A percentile compares a stretch with the other conserved stretches of the same genome.
Conservation (phyloP, 1,140 invertebrate genomes). For the Neodiprion fabricii region DNA sequence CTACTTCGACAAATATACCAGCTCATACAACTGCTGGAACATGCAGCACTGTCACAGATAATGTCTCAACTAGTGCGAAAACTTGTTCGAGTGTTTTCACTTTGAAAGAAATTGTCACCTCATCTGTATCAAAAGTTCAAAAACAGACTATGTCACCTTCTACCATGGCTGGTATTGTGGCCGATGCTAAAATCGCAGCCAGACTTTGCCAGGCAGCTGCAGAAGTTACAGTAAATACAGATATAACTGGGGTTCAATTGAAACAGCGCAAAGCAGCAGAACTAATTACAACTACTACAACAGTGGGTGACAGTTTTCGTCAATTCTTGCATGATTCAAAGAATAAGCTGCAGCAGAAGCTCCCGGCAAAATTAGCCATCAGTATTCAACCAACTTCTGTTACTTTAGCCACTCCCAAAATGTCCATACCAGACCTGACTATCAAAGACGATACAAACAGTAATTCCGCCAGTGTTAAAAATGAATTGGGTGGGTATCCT, state of each 20-base stretch:
- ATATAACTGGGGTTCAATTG: neutral
- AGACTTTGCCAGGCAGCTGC: slow-evolving; percentile 46
- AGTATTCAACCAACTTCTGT: slow-evolving; percentile 48
- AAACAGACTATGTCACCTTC: slow-evolving; percentile 35
- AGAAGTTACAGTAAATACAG: slow-evolving; percentile 28
- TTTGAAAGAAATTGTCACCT: slow-evolving; percentile 35
- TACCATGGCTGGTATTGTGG: slow-evolving; percentile 45
- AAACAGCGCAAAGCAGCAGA: neutral
- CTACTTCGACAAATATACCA: slow-evolving; percentile 10
- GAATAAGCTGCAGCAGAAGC: slow-evolving; percentile 15
- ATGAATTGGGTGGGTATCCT: neutral
- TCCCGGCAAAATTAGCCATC: neutral
- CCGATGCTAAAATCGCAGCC: slow-evolving; percentile 50
- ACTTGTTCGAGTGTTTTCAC: slow-evolving; percentile 23
- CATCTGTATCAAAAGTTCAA: slow-evolving; percentile 27
- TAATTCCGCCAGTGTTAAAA: neutral
- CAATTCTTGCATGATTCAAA: neutral
- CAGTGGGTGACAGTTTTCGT: neutral
- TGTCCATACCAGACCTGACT: slow-evolving; percentile 43
- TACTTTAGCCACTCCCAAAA: slow-evolving; percentile 47
- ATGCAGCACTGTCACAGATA: neutral
- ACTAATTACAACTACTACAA: neutral
- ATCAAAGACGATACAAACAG: slow-evolving; percentile 31
- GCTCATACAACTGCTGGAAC: neutral
- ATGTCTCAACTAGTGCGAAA: slow-evolving; percentile 7